Base-by-base conservation (phyloP, 2,797 vertebrate genomes). In the Pseudochaenichthys georgianus region DNA sequence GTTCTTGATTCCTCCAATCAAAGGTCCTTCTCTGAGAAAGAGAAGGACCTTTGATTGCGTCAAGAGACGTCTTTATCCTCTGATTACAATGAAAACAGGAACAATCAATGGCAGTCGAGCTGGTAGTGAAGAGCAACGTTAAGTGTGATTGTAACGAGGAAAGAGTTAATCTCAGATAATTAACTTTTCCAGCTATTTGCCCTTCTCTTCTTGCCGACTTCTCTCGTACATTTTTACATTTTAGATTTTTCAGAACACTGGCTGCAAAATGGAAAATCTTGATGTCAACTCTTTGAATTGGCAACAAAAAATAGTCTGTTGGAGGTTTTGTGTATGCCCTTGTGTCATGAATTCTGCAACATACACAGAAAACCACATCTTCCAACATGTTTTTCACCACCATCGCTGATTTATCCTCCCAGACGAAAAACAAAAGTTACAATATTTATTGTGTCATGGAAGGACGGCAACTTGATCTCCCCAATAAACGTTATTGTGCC, bases 1-100 rank as follows among this genome's bases (percentile, higher is more conserved):
- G 71, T 42, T 57, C 55, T 77, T n/a, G 55, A 84, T 77, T 67
- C 48, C 62, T 68, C 71, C 69, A 69, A 64, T 55, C 59, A 55
- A 69, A 72, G 34, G 5, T 59, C 63, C 47, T 38, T 54, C 23
- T 63, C 60, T 52, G 28, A 28, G 4, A 28, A 9, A n/a, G 41
- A 65, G 60, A 66, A 70, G 55, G 42, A 54, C 41, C 46, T 64
- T 59, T 53, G 13, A 65, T 73, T 75, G 58, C 42, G 59, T 43
- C 69, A 13, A 3, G 9, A 70, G 50, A 64, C 3, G 28, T 13
- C 15, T 15, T 4, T 9, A 8, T 45, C 41, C 2, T 69, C 48
- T 79, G 73, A 79, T 69, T 83, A 52, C 38, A 52, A 21, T 50
- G 13, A 54, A 65, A 77, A 63, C 41, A 47, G 13, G 13, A 62